Evolutionary conservation across 2,113 vertebrate species (phyloP), one percentile per base, ranked within the genome.

Genomic region (Cairina moschata): DNA sequence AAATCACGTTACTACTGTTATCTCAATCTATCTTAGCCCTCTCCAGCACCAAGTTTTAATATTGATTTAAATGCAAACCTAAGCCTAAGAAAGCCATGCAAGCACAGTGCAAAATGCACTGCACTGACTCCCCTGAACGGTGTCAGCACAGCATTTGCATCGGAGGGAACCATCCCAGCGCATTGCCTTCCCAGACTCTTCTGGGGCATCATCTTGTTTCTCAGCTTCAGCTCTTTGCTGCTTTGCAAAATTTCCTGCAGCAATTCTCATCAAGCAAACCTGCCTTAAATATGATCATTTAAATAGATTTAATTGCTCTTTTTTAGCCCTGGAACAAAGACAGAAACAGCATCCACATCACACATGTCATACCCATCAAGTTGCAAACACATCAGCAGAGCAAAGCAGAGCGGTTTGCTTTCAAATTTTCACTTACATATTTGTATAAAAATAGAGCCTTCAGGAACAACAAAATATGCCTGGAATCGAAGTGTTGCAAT

Each of bases 1-100:
- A 94, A 96, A 94, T 83, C 42, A 40, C 16, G 25, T 88, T 94
- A 74, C 2, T 0, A 78, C 32, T 17, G 56, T 95, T 95, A 95
- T 88, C 72, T 93, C 91, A 80, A 68, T 52, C 44, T 83, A 63
- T 60, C 85, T 91, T 65, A 38, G 79, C n/a, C 55, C 67, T 62
- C 78, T 91, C 44, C 31, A 80, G 31, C 8, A 74, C 71, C 29
- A 66, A 48, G 18, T 86, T 83, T 92, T 56, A 74, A 42, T 36
- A 59, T 40, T 58, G 20, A 77, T 74, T 80, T 55, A 67, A 71
- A 5, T 40, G 48, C 17, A 66, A 66, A 76, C 32, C 62, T 89
- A 7, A 40, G 76, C n/a, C 54, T 76, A 34, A 91, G 69, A 13
- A 87, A 87, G 21, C 8, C 9, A 44, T 44, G 36, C 8, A 13